Base-by-base conservation (phyloP, 2,113 vertebrate genomes). In the Fregetta grallaria region DNA sequence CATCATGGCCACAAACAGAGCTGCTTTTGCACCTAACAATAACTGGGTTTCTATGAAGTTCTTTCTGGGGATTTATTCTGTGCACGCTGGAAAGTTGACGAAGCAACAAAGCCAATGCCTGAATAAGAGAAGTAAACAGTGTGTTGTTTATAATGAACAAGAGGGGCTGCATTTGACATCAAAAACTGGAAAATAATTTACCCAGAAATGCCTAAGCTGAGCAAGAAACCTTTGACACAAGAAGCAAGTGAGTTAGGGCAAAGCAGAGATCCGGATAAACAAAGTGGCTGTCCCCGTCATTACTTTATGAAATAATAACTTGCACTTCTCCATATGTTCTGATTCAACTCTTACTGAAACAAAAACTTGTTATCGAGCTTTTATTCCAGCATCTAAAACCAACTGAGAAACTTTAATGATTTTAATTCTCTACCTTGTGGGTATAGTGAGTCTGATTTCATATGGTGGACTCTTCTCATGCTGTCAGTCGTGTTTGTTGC, bases 111-210 rank as follows among this genome's bases (percentile, higher is more conserved):
- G 20, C 4, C 62, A 50, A 38, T 3, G 21, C 62, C 63, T 1
- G 8, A 79, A 53, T 38, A 91, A 38, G 58, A 61, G 20, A 44
- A 87, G 42, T 34, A 50, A 38, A 59, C 40, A 45, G 7, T 34
- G 29, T 1, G 1, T 9, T 84, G 73, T 85, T 95, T 79, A 89
- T 95, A 73, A 91, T 80, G 77, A 94, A 91, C 74, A 68, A 82
- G 77, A 76, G 77, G 29, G 50, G 52, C 38, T 77, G 17, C 52
- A 29, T 75, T 86, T 80, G 42, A 52, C 83, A 75, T 45, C 11
- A 89, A 85, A 92, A 91, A 49, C 9, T 83, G 62, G 92, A 61
- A 95, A 94, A 97, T 96, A 34, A 96, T 97, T 97, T 94, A 97
- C 94, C 53, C 53, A 86, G 74, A 90, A 92, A 83, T 86, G 36